These are phyloP conservation scores for Pachliopta kotzebuea DNA, from an alignment of 2,888 invertebrate species.

Conservation along the genomic window DNA sequence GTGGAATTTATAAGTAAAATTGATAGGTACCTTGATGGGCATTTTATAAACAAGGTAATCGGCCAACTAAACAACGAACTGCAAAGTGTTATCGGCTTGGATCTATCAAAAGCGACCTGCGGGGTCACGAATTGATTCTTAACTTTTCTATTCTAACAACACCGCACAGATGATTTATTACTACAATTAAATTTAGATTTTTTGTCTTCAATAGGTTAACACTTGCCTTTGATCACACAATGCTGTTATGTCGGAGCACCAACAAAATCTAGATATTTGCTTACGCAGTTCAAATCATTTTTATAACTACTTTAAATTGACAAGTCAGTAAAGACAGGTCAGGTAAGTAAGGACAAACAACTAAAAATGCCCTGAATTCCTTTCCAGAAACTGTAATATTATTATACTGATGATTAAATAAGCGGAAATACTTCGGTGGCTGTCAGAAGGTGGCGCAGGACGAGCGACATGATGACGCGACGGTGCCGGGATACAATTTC, in stretches of 20 bases:
- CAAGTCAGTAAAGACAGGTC: too few relatives aligned
- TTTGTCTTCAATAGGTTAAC: too few relatives aligned
- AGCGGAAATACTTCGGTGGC: slow-evolving; percentile 59
- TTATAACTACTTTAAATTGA: too few relatives aligned
- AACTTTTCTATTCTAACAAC: slow-evolving; percentile 58
- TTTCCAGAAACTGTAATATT: too few relatives aligned
- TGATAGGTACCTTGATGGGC: slow-evolving; percentile 60
- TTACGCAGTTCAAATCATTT: too few relatives aligned
- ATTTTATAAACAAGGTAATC: slow-evolving; percentile 52
- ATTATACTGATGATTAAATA: slow-evolving; percentile 33
- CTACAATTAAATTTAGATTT: too few relatives aligned
- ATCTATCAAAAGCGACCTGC: slow-evolving; percentile 57
- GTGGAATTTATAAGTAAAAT: slow-evolving; percentile 74
- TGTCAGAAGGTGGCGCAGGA: slow-evolving; percentile 65
- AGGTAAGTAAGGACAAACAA: too few relatives aligned
- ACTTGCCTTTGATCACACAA: too few relatives aligned
- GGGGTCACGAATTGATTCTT: slow-evolving; percentile 75
- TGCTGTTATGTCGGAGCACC: too few relatives aligned
- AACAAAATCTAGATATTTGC: too few relatives aligned
- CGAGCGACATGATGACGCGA: slow-evolving; percentile 46
- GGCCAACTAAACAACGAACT: slow-evolving; percentile 44
- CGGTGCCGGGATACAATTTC: slow-evolving; percentile 67
- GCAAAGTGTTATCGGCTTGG: slow-evolving; percentile 49
- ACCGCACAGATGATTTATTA: too few relatives aligned
- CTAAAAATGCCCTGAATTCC: too few relatives aligned